phyloP scores from a whole-genome alignment of 2,888 invertebrate genomes.

The Ecliptopera silaceata region DNA sequence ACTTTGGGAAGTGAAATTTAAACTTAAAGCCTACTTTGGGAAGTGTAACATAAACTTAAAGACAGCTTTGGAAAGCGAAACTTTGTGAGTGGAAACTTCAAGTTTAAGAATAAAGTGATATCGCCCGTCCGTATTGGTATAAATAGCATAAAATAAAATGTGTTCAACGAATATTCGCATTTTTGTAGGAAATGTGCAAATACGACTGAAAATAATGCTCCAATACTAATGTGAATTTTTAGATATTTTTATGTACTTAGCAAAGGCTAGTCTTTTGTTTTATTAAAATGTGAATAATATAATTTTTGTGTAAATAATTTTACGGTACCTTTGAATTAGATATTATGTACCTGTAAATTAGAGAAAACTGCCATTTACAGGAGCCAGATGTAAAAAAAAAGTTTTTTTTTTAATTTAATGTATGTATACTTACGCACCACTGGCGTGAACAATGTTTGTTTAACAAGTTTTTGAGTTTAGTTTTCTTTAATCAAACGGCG shows the following conservation, averaged over 20 bases:
- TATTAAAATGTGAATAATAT: conserved; percentile 69
- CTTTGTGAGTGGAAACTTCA: conserved; percentile 14
- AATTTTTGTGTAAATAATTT: conserved; percentile 57
- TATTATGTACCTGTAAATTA: neutral
- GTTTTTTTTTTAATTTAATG: no score
- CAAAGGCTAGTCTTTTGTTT: conserved; percentile 76
- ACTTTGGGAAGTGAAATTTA: no score
- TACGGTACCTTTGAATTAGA: conserved; percentile 6
- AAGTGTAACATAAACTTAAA: conserved; percentile 39
- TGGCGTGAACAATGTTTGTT: no score
- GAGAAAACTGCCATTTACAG: no score
- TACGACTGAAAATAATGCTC: conserved; percentile 63
- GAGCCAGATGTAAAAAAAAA: no score
- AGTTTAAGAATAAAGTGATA: conserved; percentile 29
- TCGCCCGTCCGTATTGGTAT: conserved; percentile 46
- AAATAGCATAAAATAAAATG: conserved; percentile 49
- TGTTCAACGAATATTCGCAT: conserved; percentile 70
- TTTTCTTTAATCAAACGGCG: no score
- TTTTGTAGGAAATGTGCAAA: conserved; percentile 44
- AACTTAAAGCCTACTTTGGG: conserved; percentile 24
- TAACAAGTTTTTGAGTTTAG: no score
- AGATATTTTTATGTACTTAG: conserved; percentile 66
- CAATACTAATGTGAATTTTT: conserved; percentile 55
- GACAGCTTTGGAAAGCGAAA: conserved; percentile 21
- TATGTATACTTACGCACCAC: no score